These are phyloP conservation scores for Bellardia bayeri DNA, from an alignment of 2,888 invertebrate genomes.

Conservation along the genomic window DNA sequence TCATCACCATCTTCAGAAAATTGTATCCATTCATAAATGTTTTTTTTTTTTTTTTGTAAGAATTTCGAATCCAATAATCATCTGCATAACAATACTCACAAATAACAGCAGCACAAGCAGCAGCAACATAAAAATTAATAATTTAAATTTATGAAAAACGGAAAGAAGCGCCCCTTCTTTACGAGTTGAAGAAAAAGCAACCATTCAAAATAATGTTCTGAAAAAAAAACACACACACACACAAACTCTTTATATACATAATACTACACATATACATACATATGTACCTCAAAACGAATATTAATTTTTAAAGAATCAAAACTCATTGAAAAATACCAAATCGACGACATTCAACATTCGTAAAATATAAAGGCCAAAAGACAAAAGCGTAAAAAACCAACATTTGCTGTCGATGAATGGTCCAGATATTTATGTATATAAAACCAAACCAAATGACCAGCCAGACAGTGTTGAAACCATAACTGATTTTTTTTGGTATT, in stretches of 20 bases:
- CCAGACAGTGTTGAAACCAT: constrained; percentile 57
- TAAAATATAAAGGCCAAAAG: constrained; percentile 37
- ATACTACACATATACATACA: background rate
- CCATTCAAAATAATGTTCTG: constrained; percentile 34
- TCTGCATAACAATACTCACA: constrained; percentile 76
- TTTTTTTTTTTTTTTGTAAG: constrained; percentile 61
- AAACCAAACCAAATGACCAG: constrained; percentile 52
- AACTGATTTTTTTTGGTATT: constrained; percentile 57
- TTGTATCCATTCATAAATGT: constrained; percentile 66
- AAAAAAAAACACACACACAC: constrained; percentile 14
- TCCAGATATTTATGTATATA: background rate
- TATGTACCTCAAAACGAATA: too few relatives aligned
- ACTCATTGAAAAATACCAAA: constrained; percentile 75
- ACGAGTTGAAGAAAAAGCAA: constrained; percentile 46
- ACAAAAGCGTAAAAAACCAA: constrained; percentile 45
- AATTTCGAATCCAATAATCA: constrained; percentile 74
- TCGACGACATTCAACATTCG: constrained; percentile 65
- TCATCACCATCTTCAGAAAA: constrained; percentile 51
- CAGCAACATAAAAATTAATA: constrained; percentile 80
- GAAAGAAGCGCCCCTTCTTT: constrained; percentile 81
- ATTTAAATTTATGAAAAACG: constrained; percentile 83
- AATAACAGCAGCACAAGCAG: constrained; percentile 40
- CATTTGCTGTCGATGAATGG: background rate
- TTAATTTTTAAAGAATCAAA: constrained; percentile 55
- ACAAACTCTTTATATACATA: background rate